Conservation (phyloP, 2,113 vertebrate genomes). For the Poicephalus gulielmi region DNA sequence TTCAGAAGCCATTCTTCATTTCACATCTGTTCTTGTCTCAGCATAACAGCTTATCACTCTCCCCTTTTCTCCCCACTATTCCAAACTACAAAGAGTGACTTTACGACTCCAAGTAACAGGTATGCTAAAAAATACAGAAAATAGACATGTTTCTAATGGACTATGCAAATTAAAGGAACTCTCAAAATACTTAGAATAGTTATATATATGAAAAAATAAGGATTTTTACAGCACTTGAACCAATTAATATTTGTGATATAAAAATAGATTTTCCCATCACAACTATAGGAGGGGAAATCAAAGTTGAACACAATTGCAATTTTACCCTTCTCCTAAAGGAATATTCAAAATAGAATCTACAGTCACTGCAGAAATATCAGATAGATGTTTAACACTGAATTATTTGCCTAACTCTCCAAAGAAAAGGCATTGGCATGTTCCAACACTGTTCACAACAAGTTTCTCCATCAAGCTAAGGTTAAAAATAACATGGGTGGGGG, state of each 20-base stretch:
- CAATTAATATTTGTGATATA: neutral
- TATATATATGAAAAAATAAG: neutral
- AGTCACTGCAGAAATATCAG: neutral
- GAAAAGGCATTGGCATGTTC: neutral
- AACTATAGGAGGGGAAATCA: neutral
- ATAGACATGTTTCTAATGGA: neutral
- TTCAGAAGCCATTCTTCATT: neutral
- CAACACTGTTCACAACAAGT: neutral
- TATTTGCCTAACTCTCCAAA: neutral
- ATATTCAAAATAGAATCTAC: neutral
- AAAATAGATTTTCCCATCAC: neutral
- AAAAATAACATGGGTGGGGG: neutral
- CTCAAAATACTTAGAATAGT: neutral
- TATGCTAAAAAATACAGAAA: neutral
- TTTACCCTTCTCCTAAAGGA: neutral
- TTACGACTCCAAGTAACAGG: neutral
- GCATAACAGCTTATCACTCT: accelerated
- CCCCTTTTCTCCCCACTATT: neutral
- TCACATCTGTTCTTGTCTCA: neutral
- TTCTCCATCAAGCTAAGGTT: neutral
- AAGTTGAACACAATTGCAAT: neutral
- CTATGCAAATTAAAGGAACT: neutral
- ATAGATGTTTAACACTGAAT: neutral
- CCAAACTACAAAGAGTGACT: neutral
- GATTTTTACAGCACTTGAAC: neutral